Evolutionary conservation across 1,140 invertebrate genomes (phyloP), one percentile per base, ranked within the genome.

Genomic region (Glossosoma conforme): DNA sequence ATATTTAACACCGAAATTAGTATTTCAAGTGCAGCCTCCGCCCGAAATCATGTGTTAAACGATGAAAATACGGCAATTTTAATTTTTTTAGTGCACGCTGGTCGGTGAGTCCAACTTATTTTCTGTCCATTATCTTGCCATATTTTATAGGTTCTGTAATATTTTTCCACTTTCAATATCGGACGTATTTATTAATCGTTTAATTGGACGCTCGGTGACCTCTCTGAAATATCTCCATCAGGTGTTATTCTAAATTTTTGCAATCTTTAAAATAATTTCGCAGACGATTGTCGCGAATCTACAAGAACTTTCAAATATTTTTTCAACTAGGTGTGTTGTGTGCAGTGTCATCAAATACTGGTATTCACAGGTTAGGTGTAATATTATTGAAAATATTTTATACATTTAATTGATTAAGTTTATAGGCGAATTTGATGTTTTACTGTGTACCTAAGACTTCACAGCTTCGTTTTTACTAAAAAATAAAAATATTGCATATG

Each of bases 81-180:
- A 50, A 43, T 32, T 22, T 50, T 43, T 43, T 50, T 20, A 36
- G 14, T 28, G 32, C 18, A 43, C 36, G 48, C 37, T 43, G 19
- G 21, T 50, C 17, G 48, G 48, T 44, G 35, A 52, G 42, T 15
- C 30, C 11, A 22, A 15, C 19, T 18, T 22, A 44, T 40, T 28
- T 52, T 20, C 18, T 52, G 41, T 10, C 24, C 40, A 43, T 28
- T 45, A 36, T 45, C 33, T 24, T 44, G 42, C 50, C 42, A 52
- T 45, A 52, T 52, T 52, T 44, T 52, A 17, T 44, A 44, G 36
- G 35, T 52, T 52, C 35, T 44, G 43, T 52, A n/a, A n/a, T n/a
- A 32, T 52, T 44, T 43, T 17, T 43, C 32, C 33, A 50, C 48
- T 50, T 50, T 50, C 48, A 50, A 43, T 43, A 43, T 50, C 6